Conservation (phyloP, 2,888 invertebrate genomes). For the Euclidia mi region DNA sequence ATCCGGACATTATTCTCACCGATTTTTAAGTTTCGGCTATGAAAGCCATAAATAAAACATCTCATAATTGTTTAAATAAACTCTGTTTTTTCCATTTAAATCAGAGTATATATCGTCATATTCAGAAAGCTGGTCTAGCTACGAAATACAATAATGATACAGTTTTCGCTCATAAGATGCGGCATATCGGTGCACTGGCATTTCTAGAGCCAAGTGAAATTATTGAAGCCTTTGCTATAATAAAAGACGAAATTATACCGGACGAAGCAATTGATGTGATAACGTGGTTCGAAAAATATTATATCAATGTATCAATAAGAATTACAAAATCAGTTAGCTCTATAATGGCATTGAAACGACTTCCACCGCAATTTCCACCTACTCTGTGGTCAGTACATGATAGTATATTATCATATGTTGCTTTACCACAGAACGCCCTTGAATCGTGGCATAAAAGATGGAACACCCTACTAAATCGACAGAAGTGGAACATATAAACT, state of each 20-base stretch:
- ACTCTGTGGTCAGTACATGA: slow-evolving; percentile 5
- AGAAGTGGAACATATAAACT: not conserved
- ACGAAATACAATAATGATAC: too few relatives aligned
- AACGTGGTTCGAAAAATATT: slow-evolving; percentile 6
- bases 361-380: not conserved
- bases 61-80: not conserved
- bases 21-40: not conserved
- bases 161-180: too few relatives aligned
- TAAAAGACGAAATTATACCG: slow-evolving; percentile 7
- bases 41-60: slow-evolving; percentile 2
- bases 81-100: slow-evolving; percentile 6
- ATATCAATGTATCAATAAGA: not conserved
- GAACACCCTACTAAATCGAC: slow-evolving; percentile 5
- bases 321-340: not conserved
- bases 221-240: not conserved
- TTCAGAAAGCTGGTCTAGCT: too few relatives aligned
- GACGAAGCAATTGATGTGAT: not conserved
- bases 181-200: slow-evolving; percentile 3
- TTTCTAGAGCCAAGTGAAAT: slow-evolving; percentile 6
- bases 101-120: slow-evolving; percentile 7
- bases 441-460: slow-evolving; percentile 4
- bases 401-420: too few relatives aligned
- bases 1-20: slow-evolving; percentile 8
- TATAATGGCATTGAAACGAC: not conserved
- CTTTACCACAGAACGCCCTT: slow-evolving; percentile 6